Evolutionary conservation across 2,797 vertebrate species (phyloP), one percentile per base, ranked within the genome.

Genomic region (Helostoma temminkii): DNA sequence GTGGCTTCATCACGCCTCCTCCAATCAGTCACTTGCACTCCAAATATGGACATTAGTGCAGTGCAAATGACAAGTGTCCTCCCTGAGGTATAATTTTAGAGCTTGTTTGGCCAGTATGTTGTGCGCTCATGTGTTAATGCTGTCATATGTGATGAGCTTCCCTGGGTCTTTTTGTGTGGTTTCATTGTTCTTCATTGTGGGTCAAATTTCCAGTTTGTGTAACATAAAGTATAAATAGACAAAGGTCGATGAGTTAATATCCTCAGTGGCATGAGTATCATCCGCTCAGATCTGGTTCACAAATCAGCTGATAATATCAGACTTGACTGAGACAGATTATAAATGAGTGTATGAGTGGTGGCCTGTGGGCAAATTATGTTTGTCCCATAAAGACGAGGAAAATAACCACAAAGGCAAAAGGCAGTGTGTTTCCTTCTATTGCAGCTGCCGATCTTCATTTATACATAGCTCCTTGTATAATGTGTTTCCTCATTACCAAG

Each of bases 11-110:
- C 26, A 4, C 1, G 5, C 52, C 11, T 61, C 74, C 77, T 69
- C 89, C 91, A 90, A 89, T 90, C 90, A 84, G 53, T 55, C 72
- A 55, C 54, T 75, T 32, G 0, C 71, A 65, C 64, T 88, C 84
- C 89, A 86, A 87, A 91, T 90, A 88, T 73, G 84, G 89, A 78
- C 43, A 80, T 75, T 54, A 50, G 73, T 53, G 71, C 52, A 0
- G 41, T 3, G 43, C 65, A 52, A 59, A 47, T 71, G 84, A 83
- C 83, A 74, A 72, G 55, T 54, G 52, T 75, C 57, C 19, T 79
- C 66, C 82, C 76, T 2, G 18, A 46, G 73, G 76, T 70, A 45
- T 37, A 28, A 49, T 41, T 37, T 59, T 10, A 53, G 47, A 50
- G 53, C 62, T 54, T 76, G 74, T 71, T 73, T 60, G 61, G 59